Evolutionary conservation across 1,140 invertebrate species (phyloP).

Genomic region (Nasonia vitripennis): DNA sequence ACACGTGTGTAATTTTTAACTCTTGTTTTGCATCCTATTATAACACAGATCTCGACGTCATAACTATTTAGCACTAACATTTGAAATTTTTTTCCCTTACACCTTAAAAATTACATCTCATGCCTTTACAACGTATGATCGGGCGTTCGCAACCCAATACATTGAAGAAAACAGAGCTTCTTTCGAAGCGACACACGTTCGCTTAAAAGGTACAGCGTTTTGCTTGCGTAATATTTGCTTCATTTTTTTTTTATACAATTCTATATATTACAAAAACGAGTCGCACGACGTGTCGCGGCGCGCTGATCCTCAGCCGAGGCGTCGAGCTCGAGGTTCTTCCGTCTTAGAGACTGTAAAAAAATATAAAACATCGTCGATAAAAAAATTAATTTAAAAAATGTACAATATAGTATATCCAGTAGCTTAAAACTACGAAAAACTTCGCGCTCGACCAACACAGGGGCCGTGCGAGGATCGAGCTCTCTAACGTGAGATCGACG

Average conservation of each 20-base stretch:
- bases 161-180: slow-evolving; percentile 50
- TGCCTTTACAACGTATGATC: slow-evolving; percentile 35
- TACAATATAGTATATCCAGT: slow-evolving; percentile 36
- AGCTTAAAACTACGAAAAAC: slow-evolving; percentile 30
- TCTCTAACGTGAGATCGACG: background rate
- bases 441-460: background rate
- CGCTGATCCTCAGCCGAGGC: background rate
- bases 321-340: slow-evolving; percentile 34
- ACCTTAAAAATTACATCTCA: slow-evolving; percentile 22
- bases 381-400: slow-evolving; percentile 46
- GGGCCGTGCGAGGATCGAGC: background rate
- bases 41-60: slow-evolving; percentile 11
- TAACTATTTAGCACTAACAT: slow-evolving; percentile 27
- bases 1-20: background rate
- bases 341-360: slow-evolving; percentile 34
- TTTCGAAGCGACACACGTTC: slow-evolving; percentile 6
- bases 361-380: slow-evolving; percentile 31
- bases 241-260: slow-evolving; percentile 43
- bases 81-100: slow-evolving; percentile 3
- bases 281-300: slow-evolving; percentile 12
- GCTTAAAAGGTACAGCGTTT: slow-evolving; percentile 27
- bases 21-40: slow-evolving; percentile 7
- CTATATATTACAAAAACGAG: slow-evolving; percentile 50
- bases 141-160: background rate
- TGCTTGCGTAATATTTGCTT: background rate